Base-by-base conservation (phyloP, 1,140 invertebrate genomes). In the Conus ventricosus region DNA sequence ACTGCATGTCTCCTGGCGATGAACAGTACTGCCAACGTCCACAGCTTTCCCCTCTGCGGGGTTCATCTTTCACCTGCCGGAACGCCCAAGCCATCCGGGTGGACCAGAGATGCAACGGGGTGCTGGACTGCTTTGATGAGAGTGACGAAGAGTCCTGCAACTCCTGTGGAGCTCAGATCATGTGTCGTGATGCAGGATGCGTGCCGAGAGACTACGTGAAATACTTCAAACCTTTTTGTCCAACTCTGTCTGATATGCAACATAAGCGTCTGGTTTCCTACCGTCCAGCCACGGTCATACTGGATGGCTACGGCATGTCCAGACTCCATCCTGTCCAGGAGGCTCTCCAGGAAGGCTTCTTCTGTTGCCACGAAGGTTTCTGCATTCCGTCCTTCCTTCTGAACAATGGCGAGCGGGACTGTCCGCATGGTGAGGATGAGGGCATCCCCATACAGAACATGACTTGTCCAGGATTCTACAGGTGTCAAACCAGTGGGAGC, bases 261-360 rank as follows among this genome's bases (percentile, higher is more conserved):
- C 63, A 63, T 3, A 23, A 54, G 54, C n/a, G 54, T 57, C 67
- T 25, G n/a, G 2, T n/a, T 3, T 4, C 80, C 78, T 7, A 63
- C 85, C 20, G 67, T 11, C 8, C 84, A 39, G 78, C 84, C 4
- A 20, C 57, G 4, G 88, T 89, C 0, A 27, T 25, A 5, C 67
- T 86, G 71, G 89, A 89, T 25, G 89, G 89, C 8, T 80, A 60
- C 71, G 89, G 89, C 17, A 89, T 87, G 75, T 87, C 87, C 87
- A 20, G 7, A 13, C 53, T 53, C 7, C 6, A n/a, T 4, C 17
- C 25, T 13, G 10, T 25, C 13, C 13, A 13, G 13, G 15, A 60
- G 15, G 20, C 0, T 3, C 82, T 85, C n/a, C 78, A 63, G 8
- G 80, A 84, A 5, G 83, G 85, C 7, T 20, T 83, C 8, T 84